Percentiles rank a stretch among this genome's conserved stretches.
These are phyloP conservation scores for Plemyria rubiginata DNA, from an alignment of 2,888 invertebrate species.

Conservation along the genomic window DNA sequence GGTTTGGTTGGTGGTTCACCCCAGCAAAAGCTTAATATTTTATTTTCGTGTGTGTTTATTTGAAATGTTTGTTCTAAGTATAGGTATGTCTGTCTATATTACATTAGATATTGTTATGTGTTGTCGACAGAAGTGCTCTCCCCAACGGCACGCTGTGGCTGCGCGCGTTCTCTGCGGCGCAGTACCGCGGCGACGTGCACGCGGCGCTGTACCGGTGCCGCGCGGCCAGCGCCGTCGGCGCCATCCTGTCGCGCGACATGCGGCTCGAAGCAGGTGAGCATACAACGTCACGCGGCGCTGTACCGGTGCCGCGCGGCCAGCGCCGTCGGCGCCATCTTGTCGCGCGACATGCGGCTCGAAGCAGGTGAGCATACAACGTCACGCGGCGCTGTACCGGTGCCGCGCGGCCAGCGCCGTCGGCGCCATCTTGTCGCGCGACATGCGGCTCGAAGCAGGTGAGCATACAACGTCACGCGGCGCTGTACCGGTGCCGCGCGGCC, in stretches of 20 bases:
- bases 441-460: constrained; percentile 91
- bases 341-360: constrained; percentile 91
- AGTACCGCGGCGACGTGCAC: constrained; percentile 93
- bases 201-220: constrained; percentile 92
- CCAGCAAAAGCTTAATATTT: too few relatives aligned
- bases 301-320: constrained; percentile 93
- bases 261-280: constrained; percentile 90
- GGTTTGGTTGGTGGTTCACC: too few relatives aligned
- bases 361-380: constrained; percentile 92
- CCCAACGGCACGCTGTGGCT: constrained; percentile 94
- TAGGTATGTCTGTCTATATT: too few relatives aligned
- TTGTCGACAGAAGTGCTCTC: constrained; percentile 87
- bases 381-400: constrained; percentile 92
- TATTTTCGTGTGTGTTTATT: too few relatives aligned
- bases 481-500: constrained; percentile 92
- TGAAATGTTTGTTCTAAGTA: too few relatives aligned
- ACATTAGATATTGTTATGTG: too few relatives aligned
- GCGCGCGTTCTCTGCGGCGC: constrained; percentile 91
- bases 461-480: constrained; percentile 91
- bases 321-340: constrained; percentile 90
- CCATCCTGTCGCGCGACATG: constrained; percentile 92
- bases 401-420: constrained; percentile 91
- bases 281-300: constrained; percentile 91
- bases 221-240: constrained; percentile 91
- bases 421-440: constrained; percentile 91